Evolutionary conservation across 2,113 vertebrate genomes (phyloP).

Genomic region (Halichoeres trimaculatus): DNA sequence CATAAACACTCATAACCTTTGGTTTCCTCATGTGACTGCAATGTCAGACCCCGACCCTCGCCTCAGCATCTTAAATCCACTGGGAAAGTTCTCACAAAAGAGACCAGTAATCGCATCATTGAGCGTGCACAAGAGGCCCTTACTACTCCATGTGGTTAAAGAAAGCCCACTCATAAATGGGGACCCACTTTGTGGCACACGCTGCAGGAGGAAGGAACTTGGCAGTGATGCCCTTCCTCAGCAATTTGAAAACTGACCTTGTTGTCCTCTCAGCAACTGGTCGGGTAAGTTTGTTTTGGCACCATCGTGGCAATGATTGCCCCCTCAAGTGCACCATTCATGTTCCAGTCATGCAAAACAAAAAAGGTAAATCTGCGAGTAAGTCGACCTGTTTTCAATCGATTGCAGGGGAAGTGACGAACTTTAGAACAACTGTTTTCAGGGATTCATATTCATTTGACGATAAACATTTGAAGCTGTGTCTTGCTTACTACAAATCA

Average conservation of each 20-base stretch:
- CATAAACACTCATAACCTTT: conserved; percentile 53
- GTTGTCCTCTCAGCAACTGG: conserved; percentile 48
- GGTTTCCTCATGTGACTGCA: neutral
- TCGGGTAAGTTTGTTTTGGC: conserved; percentile 62
- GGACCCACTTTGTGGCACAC: conserved; percentile 18
- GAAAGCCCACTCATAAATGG: conserved; percentile 18
- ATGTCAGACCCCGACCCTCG: neutral
- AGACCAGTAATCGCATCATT: conserved; percentile 23
- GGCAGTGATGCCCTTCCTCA: conserved; percentile 31
- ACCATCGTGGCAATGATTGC: conserved; percentile 42
- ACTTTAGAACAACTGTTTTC: conserved; percentile 7
- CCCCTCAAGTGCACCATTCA: conserved; percentile 22
- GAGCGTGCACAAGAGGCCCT: conserved; percentile 51
- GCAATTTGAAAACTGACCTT: conserved; percentile 41
- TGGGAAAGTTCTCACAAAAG: conserved; percentile 13
- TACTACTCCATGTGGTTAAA: conserved; percentile 11
- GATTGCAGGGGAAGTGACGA: conserved; percentile 41
- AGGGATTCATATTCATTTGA: conserved; percentile 4
- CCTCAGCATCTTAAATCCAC: neutral
- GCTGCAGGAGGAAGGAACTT: conserved; percentile 21
- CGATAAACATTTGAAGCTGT: conserved; percentile 17
- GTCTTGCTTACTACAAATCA: neutral
- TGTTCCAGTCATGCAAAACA: conserved; percentile 39
- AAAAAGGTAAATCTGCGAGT: conserved; percentile 1
- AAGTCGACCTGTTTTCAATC: neutral